Conservation (phyloP, 2,113 vertebrate species). For the Megaceryle maxima region DNA sequence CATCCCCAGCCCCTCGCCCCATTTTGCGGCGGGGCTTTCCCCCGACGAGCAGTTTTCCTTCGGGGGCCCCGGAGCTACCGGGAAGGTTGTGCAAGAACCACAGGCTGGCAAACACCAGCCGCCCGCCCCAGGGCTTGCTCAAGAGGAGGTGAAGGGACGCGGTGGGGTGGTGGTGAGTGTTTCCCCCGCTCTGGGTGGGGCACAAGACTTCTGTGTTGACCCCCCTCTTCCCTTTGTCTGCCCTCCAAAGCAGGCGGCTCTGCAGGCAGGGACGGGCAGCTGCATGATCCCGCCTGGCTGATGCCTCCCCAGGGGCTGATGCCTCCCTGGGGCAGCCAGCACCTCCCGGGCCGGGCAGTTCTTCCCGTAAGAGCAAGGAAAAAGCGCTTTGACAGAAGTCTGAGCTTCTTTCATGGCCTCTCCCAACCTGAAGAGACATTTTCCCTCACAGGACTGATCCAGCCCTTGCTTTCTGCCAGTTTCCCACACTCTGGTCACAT, state of each 20-base stretch:
- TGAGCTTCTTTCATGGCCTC: neutral
- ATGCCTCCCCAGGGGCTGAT: neutral
- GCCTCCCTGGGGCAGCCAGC: too few relatives aligned
- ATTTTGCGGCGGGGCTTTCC: fast-evolving
- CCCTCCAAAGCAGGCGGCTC: neutral
- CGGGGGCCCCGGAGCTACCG: neutral
- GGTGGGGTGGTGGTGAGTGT: fast-evolving
- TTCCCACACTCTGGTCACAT: neutral
- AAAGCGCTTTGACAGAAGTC: neutral
- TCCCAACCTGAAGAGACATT: neutral
- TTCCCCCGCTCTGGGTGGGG: fast-evolving
- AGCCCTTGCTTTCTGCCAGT: neutral
- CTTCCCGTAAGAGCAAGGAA: fast-evolving
- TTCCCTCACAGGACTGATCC: neutral
- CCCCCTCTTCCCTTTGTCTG: neutral
- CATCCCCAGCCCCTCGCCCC: fast-evolving
- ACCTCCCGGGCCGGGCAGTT: neutral
- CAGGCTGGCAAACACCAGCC: neutral
- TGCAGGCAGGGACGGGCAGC: neutral
- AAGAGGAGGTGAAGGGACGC: neutral
- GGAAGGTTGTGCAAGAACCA: neutral
- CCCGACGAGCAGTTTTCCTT: neutral
- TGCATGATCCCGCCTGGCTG: too few relatives aligned
- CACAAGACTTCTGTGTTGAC: fast-evolving
- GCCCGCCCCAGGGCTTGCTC: neutral